Percentiles rank a stretch among this genome's conserved stretches.
Conservation (phyloP, 1,140 invertebrate genomes). For the Harpegnathos saltator region DNA sequence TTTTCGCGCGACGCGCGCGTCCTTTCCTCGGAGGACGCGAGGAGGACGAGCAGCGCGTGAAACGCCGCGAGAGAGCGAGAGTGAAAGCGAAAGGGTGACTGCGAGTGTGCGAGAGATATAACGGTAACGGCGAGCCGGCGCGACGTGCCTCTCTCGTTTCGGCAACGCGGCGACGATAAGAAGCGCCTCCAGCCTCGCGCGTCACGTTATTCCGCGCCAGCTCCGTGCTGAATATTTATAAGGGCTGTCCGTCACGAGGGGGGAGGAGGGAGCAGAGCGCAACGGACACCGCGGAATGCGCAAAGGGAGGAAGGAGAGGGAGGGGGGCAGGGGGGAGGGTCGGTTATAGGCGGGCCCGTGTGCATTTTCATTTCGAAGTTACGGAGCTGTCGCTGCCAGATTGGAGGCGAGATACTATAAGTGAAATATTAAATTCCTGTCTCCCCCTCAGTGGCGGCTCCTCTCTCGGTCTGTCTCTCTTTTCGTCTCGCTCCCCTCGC, state of each 20-base stretch:
- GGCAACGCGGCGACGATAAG: constrained; percentile 81
- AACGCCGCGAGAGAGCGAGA: constrained; percentile 9
- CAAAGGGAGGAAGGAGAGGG: too few relatives aligned
- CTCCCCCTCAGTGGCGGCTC: constrained; percentile 59
- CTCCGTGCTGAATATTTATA: constrained; percentile 84
- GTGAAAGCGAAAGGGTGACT: constrained; percentile 3
- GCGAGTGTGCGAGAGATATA: constrained; percentile 55
- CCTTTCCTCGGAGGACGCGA: too few relatives aligned
- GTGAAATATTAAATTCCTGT: constrained; percentile 82
- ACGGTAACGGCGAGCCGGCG: constrained; percentile 18
- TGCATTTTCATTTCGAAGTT: constrained; percentile 84
- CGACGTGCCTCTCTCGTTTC: constrained; percentile 33
- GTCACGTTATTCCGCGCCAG: constrained; percentile 83
- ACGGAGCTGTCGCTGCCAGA: constrained; percentile 81
- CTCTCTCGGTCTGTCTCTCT: constrained; percentile 26
- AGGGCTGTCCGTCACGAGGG: constrained; percentile 82
- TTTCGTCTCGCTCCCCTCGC: too few relatives aligned
- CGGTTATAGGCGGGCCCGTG: constrained; percentile 52
- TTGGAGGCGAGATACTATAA: constrained; percentile 83
- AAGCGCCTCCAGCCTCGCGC: constrained; percentile 83
- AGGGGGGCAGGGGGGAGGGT: not conserved
- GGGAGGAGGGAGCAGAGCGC: not conserved
- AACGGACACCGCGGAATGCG: too few relatives aligned
- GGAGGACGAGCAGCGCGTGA: too few relatives aligned
- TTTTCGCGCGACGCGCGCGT: constrained; percentile 9